Percentiles rank a stretch among this genome's conserved stretches.
Conservation (phyloP, 2,797 vertebrate genomes). For the Anniella stebbinsi region DNA sequence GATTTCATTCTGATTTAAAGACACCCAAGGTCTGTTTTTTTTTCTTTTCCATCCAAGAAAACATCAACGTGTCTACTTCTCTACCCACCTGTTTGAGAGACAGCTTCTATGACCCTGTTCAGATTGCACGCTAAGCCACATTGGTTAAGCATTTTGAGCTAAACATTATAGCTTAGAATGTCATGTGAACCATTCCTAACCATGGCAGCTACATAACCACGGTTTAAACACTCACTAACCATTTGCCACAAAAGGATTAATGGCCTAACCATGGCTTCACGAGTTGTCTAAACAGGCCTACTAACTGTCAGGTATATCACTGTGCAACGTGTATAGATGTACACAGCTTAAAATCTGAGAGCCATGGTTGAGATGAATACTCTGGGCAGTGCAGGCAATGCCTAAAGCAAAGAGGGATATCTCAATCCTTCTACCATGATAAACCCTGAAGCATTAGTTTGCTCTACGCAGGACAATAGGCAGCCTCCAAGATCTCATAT, state of each 20-base stretch:
- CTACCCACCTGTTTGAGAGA: not conserved
- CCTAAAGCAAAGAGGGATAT: not conserved
- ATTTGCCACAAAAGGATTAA: too few relatives aligned
- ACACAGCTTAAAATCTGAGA: not conserved
- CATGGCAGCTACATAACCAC: too few relatives aligned
- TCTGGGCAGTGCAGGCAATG: not conserved
- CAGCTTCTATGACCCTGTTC: not conserved
- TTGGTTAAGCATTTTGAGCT: too few relatives aligned
- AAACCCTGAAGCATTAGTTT: not conserved
- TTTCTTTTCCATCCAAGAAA: not conserved
- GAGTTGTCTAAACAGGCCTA: too few relatives aligned
- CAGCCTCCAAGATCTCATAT: not conserved
- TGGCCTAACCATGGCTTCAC: too few relatives aligned
- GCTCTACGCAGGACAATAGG: not conserved
- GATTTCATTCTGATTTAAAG: not conserved
- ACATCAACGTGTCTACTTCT: not conserved
- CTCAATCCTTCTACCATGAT: not conserved
- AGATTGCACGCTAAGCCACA: too few relatives aligned
- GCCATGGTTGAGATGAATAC: not conserved
- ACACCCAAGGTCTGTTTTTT: not conserved
- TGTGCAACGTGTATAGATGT: not conserved
- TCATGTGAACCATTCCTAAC: too few relatives aligned
- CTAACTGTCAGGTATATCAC: too few relatives aligned
- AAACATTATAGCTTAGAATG: too few relatives aligned
- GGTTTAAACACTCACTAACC: too few relatives aligned